A percentile compares a stretch with the other conserved stretches of the same genome.
Conservation (phyloP, 2,113 vertebrate genomes). For the Odobenus rosmarus region DNA sequence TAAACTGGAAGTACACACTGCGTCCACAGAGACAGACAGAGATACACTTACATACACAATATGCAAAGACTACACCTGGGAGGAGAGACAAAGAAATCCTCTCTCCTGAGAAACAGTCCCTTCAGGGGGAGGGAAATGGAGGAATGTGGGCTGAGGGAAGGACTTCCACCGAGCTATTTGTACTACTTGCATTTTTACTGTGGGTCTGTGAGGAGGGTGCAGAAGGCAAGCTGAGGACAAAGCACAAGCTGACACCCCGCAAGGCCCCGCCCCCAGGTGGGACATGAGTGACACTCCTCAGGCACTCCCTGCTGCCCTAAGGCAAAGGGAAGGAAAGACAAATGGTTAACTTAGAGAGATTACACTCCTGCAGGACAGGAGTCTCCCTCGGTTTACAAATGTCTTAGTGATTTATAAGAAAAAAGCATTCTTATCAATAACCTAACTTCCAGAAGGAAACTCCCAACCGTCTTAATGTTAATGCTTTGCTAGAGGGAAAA, state of each 20-base stretch:
- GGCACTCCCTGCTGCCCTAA: background rate
- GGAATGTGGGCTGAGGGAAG: too few relatives aligned
- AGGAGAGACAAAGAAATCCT: background rate
- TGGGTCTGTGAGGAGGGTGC: background rate
- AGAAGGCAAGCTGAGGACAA: background rate
- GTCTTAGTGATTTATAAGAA: background rate
- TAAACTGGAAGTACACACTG: background rate
- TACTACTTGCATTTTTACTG: background rate
- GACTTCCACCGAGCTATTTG: background rate
- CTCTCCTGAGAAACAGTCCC: background rate
- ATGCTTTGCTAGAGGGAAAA: background rate
- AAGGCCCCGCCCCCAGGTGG: background rate
- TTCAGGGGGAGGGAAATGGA: background rate
- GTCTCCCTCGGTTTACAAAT: background rate
- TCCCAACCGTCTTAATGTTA: background rate
- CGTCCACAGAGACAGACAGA: background rate
- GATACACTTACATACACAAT: rapidly evolving
- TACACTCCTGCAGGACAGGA: rapidly evolving
- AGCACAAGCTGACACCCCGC: background rate
- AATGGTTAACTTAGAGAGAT: background rate
- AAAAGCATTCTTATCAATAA: background rate
- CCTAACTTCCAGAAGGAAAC: background rate
- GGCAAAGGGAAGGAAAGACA: background rate
- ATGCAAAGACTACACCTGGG: background rate
- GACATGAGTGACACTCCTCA: background rate